phyloP scores from a whole-genome alignment of 2,113 vertebrate species.

The Hippolais icterina region DNA sequence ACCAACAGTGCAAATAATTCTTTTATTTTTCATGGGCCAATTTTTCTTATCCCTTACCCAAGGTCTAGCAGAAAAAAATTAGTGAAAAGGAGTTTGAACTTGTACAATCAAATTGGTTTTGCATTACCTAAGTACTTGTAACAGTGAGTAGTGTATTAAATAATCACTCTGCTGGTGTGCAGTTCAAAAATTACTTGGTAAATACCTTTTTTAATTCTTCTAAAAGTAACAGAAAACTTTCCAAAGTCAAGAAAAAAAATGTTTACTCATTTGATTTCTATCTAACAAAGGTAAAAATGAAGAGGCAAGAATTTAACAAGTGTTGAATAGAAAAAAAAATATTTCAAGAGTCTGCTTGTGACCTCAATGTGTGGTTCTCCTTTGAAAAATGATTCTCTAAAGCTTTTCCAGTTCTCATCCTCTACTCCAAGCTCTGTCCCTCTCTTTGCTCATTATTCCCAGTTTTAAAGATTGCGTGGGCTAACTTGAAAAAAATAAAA shows the following conservation, averaged over 20 bases:
- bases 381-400: slow-evolving; percentile 23
- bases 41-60: neutral
- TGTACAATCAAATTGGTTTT: neutral
- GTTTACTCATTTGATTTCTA: neutral
- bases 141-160: neutral
- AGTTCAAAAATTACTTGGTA: neutral
- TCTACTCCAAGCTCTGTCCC: neutral
- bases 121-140: neutral
- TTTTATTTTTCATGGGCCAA: neutral
- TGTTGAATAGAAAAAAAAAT: neutral
- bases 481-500: neutral
- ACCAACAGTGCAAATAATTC: neutral
- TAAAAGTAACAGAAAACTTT: neutral
- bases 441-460: neutral
- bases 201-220: neutral
- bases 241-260: neutral
- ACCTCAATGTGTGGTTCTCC: neutral
- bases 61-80: neutral
- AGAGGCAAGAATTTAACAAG: neutral
- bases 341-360: neutral
- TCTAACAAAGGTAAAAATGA: neutral
- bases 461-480: neutral
- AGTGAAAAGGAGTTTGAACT: neutral
- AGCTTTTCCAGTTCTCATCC: neutral
- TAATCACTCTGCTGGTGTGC: neutral